A percentile compares a stretch with the other conserved stretches of the same genome.
phyloP scores from a whole-genome alignment of 1,140 invertebrate species.

The Gryllus bimaculatus region DNA sequence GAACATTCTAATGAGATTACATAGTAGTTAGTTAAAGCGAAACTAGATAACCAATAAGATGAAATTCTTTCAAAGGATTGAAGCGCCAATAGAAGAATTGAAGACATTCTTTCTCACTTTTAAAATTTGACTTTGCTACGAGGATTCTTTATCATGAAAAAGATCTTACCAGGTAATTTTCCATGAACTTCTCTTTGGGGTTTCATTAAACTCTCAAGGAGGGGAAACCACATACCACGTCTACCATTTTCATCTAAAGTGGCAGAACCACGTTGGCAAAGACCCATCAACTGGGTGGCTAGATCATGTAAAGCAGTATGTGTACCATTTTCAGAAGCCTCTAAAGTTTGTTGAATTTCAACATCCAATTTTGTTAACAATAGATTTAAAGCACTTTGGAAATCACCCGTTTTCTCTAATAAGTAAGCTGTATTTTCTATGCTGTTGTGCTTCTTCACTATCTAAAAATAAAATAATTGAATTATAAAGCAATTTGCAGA shows the following conservation, averaged over 20 bases:
- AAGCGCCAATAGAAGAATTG: too few species aligned
- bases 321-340: not conserved
- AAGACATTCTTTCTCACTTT: too few species aligned
- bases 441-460: constrained; percentile 35
- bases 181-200: constrained; percentile 11
- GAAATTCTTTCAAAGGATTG: too few species aligned
- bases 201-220: constrained; percentile 35
- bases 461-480: constrained; percentile 17
- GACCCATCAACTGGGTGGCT: constrained; percentile 36
- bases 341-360: not conserved
- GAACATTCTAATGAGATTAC: too few species aligned
- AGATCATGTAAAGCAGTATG: constrained; percentile 29
- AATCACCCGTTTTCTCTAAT: constrained; percentile 44
- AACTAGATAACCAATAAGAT: too few species aligned
- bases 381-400: constrained; percentile 39
- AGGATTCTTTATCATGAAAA: not conserved
- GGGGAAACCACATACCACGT: constrained; percentile 43
- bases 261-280: constrained; percentile 42
- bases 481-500: too few species aligned
- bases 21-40: too few species aligned
- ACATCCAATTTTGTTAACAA: constrained; percentile 28
- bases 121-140: too few species aligned
- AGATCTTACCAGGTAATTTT: constrained; percentile 7
- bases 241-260: constrained; percentile 38
- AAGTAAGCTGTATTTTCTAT: constrained; percentile 43